Conservation (phyloP, 2,888 invertebrate genomes). For the Synanthedon formicaeformis region DNA sequence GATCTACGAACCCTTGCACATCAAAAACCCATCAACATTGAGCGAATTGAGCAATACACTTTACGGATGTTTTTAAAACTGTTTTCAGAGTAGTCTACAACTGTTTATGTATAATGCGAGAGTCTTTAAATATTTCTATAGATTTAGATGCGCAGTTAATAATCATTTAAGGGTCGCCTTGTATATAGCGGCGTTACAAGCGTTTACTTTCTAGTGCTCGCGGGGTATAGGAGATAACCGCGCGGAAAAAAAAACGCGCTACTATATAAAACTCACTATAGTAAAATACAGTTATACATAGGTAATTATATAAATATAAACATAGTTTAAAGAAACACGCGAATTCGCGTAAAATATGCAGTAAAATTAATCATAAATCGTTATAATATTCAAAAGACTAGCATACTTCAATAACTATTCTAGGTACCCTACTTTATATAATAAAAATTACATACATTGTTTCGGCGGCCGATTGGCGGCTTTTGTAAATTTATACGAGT, state of each 20-base stretch:
- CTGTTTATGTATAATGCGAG: too few species aligned
- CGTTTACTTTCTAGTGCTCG: not conserved
- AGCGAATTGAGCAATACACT: too few species aligned
- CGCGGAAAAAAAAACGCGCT: not conserved
- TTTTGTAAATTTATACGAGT: not conserved
- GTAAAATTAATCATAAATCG: not conserved
- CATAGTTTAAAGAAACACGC: not conserved
- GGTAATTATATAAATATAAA: not conserved
- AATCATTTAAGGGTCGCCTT: too few species aligned
- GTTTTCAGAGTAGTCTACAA: too few species aligned
- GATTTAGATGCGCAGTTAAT: too few species aligned
- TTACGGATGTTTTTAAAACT: too few species aligned
- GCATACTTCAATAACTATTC: slow-evolving; percentile 14
- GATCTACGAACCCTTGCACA: too few species aligned
- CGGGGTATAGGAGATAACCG: not conserved
- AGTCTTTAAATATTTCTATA: too few species aligned
- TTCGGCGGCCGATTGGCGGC: not conserved
- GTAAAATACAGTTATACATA: not conserved
- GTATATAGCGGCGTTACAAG: not conserved
- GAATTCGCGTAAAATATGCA: not conserved
- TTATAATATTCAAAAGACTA: slow-evolving; percentile 9
- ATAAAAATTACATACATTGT: not conserved
- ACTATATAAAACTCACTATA: not conserved
- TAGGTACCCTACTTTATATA: slow-evolving; percentile 1
- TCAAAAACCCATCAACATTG: too few species aligned